phyloP scores from a whole-genome alignment of 37 sponge, comb jelly and placozoan genomes.

The Ianthella basta region DNA sequence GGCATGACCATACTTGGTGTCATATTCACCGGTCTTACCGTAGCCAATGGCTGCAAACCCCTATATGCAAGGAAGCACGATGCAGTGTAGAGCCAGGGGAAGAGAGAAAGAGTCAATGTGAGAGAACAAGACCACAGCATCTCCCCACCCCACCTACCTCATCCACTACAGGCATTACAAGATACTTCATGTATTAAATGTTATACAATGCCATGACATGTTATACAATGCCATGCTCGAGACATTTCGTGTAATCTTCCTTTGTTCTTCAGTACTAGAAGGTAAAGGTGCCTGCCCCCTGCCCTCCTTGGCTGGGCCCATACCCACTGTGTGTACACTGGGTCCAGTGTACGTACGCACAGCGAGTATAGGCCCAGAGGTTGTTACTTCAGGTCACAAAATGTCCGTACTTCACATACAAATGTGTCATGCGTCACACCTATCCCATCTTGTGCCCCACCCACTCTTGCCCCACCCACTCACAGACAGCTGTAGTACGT shows the following conservation, averaged over 20 bases:
- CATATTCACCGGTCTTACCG: slow-evolving; percentile 40
- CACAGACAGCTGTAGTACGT: slow-evolving; percentile 21
- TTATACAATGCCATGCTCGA: too few species aligned
- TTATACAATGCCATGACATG: too few species aligned
- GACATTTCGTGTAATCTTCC: too few species aligned
- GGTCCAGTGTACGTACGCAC: too few species aligned
- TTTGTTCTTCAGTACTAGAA: too few species aligned
- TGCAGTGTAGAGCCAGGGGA: background rate
- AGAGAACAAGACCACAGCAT: background rate
- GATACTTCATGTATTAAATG: too few species aligned
- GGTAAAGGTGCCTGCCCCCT: too few species aligned
- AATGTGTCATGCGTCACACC: background rate
- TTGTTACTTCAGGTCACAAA: too few species aligned
- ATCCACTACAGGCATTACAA: too few species aligned
- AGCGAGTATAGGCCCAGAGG: too few species aligned
- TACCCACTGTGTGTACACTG: too few species aligned
- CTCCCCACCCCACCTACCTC: background rate
- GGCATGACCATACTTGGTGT: slow-evolving; percentile 40
- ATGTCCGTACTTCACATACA: background rate
- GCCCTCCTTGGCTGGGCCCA: too few species aligned
- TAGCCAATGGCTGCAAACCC: slow-evolving; percentile 34
- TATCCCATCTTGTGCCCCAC: slow-evolving; percentile 16
- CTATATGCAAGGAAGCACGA: background rate
- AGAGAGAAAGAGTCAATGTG: background rate
- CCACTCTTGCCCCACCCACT: background rate